These are phyloP conservation scores for Limonius californicus DNA, from an alignment of 1,140 invertebrate species.

Conservation along the genomic window DNA sequence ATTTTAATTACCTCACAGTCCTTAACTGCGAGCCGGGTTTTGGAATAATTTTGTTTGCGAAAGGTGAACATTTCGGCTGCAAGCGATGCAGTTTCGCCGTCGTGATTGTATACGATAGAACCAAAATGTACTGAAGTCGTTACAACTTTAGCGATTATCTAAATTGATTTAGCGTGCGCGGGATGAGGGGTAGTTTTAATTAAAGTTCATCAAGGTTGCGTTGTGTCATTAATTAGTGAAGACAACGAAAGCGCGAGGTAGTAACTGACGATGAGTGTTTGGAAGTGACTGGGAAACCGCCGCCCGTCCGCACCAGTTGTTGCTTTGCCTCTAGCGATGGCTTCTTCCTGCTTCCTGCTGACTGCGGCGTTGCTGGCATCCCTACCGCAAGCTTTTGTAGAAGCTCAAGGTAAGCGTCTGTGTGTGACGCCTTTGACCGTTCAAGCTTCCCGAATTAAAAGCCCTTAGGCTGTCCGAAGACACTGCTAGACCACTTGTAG, in stretches of 20 bases:
- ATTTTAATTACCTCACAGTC: conserved; percentile 20
- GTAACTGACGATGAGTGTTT: conserved; percentile 12
- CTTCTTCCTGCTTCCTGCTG: conserved; percentile 9
- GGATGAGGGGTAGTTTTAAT: conserved; percentile 7
- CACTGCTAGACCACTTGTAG: neutral
- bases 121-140: neutral
- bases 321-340: conserved; percentile 6
- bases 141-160: neutral
- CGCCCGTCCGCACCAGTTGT: neutral
- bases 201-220: conserved; percentile 9
- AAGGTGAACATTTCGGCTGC: too few species aligned
- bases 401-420: conserved; percentile 13
- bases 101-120: neutral
- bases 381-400: conserved; percentile 5
- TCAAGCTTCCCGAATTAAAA: neutral
- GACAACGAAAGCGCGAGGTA: conserved; percentile 10
- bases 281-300: conserved; percentile 8
- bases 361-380: conserved; percentile 6
- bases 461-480: neutral
- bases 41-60: neutral
- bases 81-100: too few species aligned
- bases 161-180: conserved; percentile 3
- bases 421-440: conserved; percentile 1
- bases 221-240: conserved; percentile 11
- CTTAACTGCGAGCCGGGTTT: neutral